Evolutionary conservation across 2,113 vertebrate species (phyloP), one percentile per base, ranked within the genome.

Genomic region (Sterna hirundo): DNA sequence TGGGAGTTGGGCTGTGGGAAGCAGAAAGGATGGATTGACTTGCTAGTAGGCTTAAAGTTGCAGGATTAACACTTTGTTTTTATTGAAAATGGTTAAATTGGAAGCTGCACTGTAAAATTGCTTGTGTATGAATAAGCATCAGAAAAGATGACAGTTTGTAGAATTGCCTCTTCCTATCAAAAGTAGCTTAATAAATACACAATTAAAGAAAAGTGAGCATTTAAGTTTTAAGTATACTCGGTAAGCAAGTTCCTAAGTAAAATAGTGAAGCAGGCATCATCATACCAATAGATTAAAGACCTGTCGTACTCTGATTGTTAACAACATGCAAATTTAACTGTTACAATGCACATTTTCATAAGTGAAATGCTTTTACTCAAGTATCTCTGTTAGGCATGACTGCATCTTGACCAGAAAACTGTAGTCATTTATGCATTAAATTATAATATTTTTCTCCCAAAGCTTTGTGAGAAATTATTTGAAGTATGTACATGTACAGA

Each of bases 11-110:
- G 36, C 57, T 44, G 23, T 15, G 11, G 77, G 40, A 64, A 36
- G 57, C 52, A 21, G 62, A 30, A 68, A 16, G 52, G 12, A 2
- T 54, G 40, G 26, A 14, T 30, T 66, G 47, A 17, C 36, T 52
- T 75, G 30, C 18, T 29, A 6, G 38, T 16, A 23, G 32, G 6
- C 16, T 44, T 76, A 21, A 11, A 62, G 26, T 42, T 79, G 22
- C 0, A 2, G 44, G 49, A 42, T 13, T 16, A 3, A 4, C 3
- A 0, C 42, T 74, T 51, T 47, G 0, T 40, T 78, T 64, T 52
- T 17, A 11, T 46, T 71, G 32, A 13, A 54, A 83, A 30, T 18
- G 21, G 12, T 44, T 75, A 9, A 19, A 22, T n/a, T 65, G 40
- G 36, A 75, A 89, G 17, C 65, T 51, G 6, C 5, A 1, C 34